Evolutionary conservation across 2,888 invertebrate genomes (phyloP).

Genomic region (Cartodere bifasciata): DNA sequence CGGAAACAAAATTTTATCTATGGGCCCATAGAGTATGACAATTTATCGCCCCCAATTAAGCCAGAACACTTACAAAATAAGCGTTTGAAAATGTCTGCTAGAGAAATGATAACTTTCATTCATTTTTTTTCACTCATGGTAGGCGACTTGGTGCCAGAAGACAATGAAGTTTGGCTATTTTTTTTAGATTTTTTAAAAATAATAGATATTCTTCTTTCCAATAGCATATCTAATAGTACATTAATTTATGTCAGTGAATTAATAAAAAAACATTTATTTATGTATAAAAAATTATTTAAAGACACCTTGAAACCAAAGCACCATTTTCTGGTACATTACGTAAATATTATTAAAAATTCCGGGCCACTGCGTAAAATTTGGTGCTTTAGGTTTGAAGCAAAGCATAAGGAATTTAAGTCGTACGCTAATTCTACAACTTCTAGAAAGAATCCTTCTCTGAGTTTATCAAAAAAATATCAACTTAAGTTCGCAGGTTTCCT

Average conservation of each 20-base stretch:
- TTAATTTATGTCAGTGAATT: background rate
- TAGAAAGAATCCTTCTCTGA: constrained; percentile 1
- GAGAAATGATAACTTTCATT: constrained; percentile 8
- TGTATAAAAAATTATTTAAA: constrained; percentile 2
- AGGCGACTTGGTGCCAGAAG: constrained; percentile 5
- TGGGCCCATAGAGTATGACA: constrained; percentile 6
- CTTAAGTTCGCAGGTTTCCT: constrained; percentile 2
- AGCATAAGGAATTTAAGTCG: constrained; percentile 3
- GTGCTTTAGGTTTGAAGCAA: constrained; percentile 2
- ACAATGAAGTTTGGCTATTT: constrained; percentile 6
- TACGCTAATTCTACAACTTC: constrained; percentile 2
- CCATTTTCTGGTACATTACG: constrained; percentile 3
- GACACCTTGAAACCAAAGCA: constrained; percentile 4
- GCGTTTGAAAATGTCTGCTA: constrained; percentile 7
- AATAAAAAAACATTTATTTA: constrained; percentile 1
- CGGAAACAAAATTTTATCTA: constrained; percentile 7
- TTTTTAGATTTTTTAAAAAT: constrained; percentile 4
- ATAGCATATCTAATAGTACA: background rate
- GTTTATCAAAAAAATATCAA: constrained; percentile 2
- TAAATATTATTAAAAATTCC: constrained; percentile 1
- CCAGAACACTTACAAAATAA: constrained; percentile 1
- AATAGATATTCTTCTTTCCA: constrained; percentile 2
- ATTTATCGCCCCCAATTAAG: constrained; percentile 6
- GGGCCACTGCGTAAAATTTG: constrained; percentile 2
- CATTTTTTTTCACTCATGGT: constrained; percentile 4